Evolutionary conservation across 1,140 invertebrate species (phyloP), one percentile per base, ranked within the genome.

Genomic region (Lepidostoma basale): DNA sequence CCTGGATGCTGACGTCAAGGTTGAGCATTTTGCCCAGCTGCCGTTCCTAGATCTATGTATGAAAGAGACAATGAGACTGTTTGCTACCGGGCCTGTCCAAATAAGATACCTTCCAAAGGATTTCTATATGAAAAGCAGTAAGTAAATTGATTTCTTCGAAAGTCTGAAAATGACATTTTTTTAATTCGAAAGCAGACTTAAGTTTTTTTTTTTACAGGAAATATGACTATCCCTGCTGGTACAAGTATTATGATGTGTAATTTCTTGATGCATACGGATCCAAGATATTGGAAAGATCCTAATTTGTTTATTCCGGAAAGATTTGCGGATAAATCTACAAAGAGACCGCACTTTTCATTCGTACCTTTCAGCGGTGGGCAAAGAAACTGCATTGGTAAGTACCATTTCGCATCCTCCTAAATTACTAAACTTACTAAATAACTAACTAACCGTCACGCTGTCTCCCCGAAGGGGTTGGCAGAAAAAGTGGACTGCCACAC

Each of bases 281-380:
- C 85, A 0, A 76, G 84, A 3, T 82, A 84, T 62, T 92, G 83
- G 77, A 83, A 86, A 0, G 79, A 90, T 36, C 88, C 89, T 0
- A 75, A 88, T 1, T 77, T 74, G 16, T 89, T 87, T 36, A 71
- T 79, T 63, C 86, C 86, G 0, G 85, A 85, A 45, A 74, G 86
- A 49, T 88, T 86, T 54, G 47, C 80, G 0, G 81, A 84, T 16
- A 81, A 85, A 52, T 62, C 74, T 12, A 74, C 73, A 36, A 69
- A 74, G 30, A 71, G 79, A 3, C 75, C 78, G 33, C 77, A 76
- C 4, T 79, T 77, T 44, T 75, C 74, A 25, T 81, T 77, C 49
- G 58, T 81, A 10, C 80, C 80, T 1, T 81, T 81, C 59, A 81
- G 80, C 60, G 75, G 79, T 18, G 80, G 80, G 0, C 58, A 76